phyloP scores from a whole-genome alignment of 2,797 vertebrate genomes.

The Onychomys arenicola region DNA sequence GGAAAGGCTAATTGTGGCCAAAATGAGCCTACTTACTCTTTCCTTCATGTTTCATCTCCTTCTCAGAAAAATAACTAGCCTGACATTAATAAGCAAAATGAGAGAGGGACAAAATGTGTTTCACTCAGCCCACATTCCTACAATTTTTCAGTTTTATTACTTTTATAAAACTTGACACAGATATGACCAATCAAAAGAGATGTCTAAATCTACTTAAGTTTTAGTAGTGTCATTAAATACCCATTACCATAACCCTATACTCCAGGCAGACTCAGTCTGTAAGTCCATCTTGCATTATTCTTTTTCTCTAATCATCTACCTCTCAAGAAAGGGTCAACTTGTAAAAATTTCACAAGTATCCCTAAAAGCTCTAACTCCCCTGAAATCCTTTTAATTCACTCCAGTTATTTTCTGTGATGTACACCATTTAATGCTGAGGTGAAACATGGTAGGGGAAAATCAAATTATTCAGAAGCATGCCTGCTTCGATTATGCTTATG shows the following conservation, averaged over 20 bases:
- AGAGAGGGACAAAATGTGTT: not conserved
- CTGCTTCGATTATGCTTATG: not conserved
- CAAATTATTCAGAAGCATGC: conserved; percentile 40
- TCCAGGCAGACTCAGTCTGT: not conserved
- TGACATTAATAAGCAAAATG: not conserved
- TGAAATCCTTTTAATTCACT: not conserved
- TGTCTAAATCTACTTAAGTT: conserved; percentile 29
- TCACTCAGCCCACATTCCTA: not conserved
- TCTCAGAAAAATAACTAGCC: conserved; percentile 57
- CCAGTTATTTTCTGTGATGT: not conserved
- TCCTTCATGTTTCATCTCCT: not conserved
- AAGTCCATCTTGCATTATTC: conserved; percentile 8
- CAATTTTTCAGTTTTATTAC: conserved; percentile 52
- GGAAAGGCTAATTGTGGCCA: not conserved
- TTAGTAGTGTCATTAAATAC: conserved; percentile 3
- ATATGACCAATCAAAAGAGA: conserved; percentile 14
- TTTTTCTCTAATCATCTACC: not conserved
- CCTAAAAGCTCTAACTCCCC: conserved; percentile 37
- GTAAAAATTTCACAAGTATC: conserved; percentile 49
- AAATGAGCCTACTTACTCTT: not conserved
- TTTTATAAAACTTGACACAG: conserved; percentile 32
- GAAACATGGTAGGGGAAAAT: conserved; percentile 55
- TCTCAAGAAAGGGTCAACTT: conserved; percentile 22
- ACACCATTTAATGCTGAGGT: conserved; percentile 8
- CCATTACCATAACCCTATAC: not conserved